A percentile compares a stretch with the other conserved stretches of the same genome.
These are phyloP conservation scores for Thumatha senex DNA, from an alignment of 2,888 invertebrate genomes.

Conservation along the genomic window DNA sequence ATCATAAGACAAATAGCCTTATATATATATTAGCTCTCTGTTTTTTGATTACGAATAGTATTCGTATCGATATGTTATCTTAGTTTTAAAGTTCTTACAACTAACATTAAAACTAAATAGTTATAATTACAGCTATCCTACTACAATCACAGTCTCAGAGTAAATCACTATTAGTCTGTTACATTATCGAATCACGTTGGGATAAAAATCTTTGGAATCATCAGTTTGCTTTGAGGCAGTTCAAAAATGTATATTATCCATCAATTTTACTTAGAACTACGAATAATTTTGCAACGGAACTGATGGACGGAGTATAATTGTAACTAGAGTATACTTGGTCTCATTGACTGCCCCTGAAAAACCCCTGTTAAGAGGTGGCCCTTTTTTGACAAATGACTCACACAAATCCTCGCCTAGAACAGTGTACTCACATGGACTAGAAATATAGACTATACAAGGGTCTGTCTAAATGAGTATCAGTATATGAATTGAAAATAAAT, in stretches of 20 bases:
- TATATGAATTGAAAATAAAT: not conserved
- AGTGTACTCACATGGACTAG: not conserved
- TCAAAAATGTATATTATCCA: not conserved
- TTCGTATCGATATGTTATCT: not conserved
- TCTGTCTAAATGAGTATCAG: not conserved
- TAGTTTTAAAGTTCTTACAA: constrained; percentile 3
- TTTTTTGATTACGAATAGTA: not conserved
- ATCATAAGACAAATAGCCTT: too few relatives aligned
- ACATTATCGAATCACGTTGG: constrained; percentile 51
- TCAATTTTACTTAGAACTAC: not conserved
- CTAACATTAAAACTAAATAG: constrained; percentile 27
- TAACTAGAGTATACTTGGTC: not conserved
- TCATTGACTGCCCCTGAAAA: not conserved
- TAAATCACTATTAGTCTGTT: constrained; percentile 65
- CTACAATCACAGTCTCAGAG: constrained; percentile 75
- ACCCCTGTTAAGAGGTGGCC: not conserved
- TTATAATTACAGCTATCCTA: constrained; percentile 47
- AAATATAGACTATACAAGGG: not conserved
- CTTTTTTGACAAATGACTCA: not conserved
- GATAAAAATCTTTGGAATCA: constrained; percentile 34
- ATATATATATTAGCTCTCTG: not conserved
- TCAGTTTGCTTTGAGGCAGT: constrained; percentile 10
- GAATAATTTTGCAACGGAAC: not conserved
- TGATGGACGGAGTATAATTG: not conserved
- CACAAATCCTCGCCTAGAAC: not conserved